phyloP scores from a whole-genome alignment of 2,113 vertebrate species.

The Echinops telfairi region DNA sequence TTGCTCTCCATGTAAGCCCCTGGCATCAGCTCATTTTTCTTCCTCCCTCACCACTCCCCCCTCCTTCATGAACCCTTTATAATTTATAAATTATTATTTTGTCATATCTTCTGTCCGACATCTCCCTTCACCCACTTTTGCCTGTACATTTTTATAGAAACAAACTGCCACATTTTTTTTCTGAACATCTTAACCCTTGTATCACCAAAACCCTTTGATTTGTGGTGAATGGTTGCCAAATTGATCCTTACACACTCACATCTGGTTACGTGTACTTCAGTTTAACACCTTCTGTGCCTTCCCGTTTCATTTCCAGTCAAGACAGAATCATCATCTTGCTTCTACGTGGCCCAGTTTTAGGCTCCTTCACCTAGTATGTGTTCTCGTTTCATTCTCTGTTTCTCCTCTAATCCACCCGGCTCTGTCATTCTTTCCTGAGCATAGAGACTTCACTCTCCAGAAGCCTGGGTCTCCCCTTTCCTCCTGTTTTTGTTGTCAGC shows the following conservation, averaged over 20 bases:
- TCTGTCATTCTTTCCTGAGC: background rate
- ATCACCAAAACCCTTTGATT: background rate
- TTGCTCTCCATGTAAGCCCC: too few species aligned
- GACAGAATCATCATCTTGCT: background rate
- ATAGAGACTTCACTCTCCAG: too few species aligned
- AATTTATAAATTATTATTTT: too few species aligned
- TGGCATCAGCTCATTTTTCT: too few species aligned
- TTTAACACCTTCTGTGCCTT: background rate
- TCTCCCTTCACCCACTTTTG: too few species aligned
- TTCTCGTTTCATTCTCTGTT: rapidly evolving
- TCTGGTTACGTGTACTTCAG: background rate
- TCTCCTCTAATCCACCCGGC: background rate
- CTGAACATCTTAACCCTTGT: background rate
- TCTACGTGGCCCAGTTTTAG: too few species aligned
- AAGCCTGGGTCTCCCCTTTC: rapidly evolving
- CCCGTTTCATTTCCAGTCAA: background rate
- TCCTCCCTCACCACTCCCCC: too few species aligned
- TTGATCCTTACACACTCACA: too few species aligned
- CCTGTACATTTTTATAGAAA: background rate
- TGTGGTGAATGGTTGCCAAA: background rate
- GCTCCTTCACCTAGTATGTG: rapidly evolving
- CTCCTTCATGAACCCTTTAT: too few species aligned
- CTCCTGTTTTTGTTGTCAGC: background rate
- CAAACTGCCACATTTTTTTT: background rate
- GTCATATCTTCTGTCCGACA: too few species aligned